Conservation (phyloP, 1,140 invertebrate genomes). For the Phortica variegata region DNA sequence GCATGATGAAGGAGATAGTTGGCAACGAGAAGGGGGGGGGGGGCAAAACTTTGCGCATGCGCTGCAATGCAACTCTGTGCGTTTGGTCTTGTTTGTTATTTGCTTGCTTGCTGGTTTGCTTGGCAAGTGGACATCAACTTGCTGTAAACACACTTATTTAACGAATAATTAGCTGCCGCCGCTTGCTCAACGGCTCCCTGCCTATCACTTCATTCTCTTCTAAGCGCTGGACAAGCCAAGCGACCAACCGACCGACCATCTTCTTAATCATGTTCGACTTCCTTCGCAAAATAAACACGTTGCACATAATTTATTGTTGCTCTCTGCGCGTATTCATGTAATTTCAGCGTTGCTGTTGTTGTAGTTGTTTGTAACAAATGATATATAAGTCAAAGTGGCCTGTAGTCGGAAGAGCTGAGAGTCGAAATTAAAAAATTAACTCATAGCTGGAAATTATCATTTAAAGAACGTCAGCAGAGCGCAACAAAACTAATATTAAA, state of each 20-base stretch:
- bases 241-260: background rate
- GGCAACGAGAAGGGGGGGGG: background rate
- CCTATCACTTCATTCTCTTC: too few relatives aligned
- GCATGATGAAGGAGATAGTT: background rate
- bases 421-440: conserved; percentile 27
- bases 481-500: conserved; percentile 50
- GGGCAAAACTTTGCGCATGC: too few relatives aligned
- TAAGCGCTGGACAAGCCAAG: too few relatives aligned
- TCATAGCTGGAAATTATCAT: background rate
- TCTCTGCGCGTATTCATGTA: conserved; percentile 5
- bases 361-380: too few relatives aligned
- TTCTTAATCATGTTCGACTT: conserved; percentile 43
- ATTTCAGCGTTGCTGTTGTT: conserved; percentile 14
- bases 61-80: background rate
- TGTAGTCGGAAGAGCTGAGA: background rate
- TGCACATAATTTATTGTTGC: conserved; percentile 47
- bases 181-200: too few relatives aligned
- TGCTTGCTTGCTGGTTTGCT: conserved; percentile 7
- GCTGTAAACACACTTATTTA: too few relatives aligned
- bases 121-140: too few relatives aligned
- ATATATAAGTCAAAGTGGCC: background rate
- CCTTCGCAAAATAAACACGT: conserved; percentile 45
- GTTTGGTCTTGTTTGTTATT: background rate
- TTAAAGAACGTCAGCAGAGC: conserved; percentile 23
- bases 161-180: conserved; percentile 29